These are phyloP conservation scores for Folsomia manolachei DNA, from an alignment of 2,888 invertebrate genomes.

Conservation along the genomic window DNA sequence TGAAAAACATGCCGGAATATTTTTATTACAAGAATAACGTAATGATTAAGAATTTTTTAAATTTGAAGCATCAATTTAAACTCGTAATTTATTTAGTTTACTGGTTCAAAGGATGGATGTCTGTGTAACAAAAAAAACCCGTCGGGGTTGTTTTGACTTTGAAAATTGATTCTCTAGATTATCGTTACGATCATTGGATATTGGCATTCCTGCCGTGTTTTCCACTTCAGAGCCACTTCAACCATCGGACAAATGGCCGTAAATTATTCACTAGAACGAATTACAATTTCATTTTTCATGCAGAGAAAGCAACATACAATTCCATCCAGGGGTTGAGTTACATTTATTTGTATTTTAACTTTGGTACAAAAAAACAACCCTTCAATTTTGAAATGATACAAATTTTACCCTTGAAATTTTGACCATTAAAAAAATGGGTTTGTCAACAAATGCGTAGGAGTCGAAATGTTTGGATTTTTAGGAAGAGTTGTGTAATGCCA, in stretches of 20 bases:
- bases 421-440: too few species aligned
- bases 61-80: background rate
- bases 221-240: background rate
- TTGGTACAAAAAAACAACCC: too few species aligned
- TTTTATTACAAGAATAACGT: background rate
- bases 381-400: too few species aligned
- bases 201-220: constrained; percentile 20
- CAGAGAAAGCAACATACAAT: too few species aligned
- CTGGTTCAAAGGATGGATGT: background rate
- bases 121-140: background rate
- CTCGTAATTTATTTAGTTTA: background rate
- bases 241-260: background rate
- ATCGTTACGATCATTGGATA: constrained; percentile 10
- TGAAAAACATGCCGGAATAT: background rate
- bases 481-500: background rate
- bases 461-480: too few species aligned
- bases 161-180: background rate
- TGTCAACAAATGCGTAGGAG: too few species aligned
- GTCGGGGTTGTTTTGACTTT: background rate
- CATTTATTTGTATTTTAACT: too few species aligned
- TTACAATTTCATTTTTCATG: background rate
- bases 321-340: too few species aligned
- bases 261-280: background rate
- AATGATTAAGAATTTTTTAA: background rate
- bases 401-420: too few species aligned